Conservation (phyloP, 2,797 vertebrate species). For the Onychomys leucogaster region DNA sequence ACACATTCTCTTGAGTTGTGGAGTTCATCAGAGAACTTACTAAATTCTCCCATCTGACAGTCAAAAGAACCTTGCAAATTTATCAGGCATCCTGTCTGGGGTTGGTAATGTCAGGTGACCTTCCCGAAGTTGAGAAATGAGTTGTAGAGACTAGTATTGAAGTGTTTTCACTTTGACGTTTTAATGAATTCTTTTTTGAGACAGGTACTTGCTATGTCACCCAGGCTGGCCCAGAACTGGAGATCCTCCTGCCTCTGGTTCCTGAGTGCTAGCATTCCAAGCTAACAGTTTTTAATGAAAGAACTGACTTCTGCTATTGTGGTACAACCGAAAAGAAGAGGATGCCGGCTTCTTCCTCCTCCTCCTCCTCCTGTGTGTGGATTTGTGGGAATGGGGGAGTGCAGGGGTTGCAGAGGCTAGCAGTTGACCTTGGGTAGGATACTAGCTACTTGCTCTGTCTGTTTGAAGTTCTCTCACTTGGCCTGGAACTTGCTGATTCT, state of each 20-base stretch:
- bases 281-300: slow-evolving; percentile 42
- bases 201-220: background rate
- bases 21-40: slow-evolving; percentile 41
- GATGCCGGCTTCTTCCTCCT: background rate
- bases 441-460: background rate
- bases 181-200: background rate
- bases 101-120: background rate
- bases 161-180: slow-evolving; percentile 40
- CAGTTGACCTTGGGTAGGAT: background rate
- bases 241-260: background rate
- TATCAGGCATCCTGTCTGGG: slow-evolving; percentile 31
- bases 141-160: slow-evolving; percentile 44
- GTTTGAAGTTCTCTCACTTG: background rate
- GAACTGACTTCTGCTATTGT: slow-evolving; percentile 39
- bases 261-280: background rate
- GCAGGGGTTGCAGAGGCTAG: background rate
- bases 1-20: background rate
- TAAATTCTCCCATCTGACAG: slow-evolving; percentile 38
- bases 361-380: no score
- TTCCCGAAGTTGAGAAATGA: slow-evolving; percentile 42
- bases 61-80: slow-evolving; percentile 44
- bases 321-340: background rate
- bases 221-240: background rate
- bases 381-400: background rate
- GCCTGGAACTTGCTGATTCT: background rate